phyloP scores from a whole-genome alignment of 1,140 invertebrate species.

The Drosophila saltans region DNA sequence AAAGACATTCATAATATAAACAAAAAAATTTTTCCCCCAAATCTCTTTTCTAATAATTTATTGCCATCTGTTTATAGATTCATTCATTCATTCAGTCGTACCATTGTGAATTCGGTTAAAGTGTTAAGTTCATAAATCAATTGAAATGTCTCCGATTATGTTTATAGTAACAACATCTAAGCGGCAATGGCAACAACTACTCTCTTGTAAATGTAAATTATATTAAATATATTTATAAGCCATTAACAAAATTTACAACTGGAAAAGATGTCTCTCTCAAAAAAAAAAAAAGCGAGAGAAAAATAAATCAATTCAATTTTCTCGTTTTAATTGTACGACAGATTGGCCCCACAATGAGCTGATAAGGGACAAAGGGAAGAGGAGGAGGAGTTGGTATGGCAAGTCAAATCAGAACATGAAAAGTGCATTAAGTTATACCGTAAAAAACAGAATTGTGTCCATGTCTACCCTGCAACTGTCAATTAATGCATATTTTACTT shows the following conservation, averaged over 20 bases:
- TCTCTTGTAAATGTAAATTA: constrained; percentile 46
- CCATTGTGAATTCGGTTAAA: constrained; percentile 9
- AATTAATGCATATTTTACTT: constrained; percentile 62
- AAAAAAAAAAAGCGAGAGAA: neutral
- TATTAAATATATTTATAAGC: constrained; percentile 49
- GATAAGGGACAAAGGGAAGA: neutral
- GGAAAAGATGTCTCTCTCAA: constrained; percentile 4
- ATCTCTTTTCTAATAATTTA: constrained; percentile 45
- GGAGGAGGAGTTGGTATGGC: constrained; percentile 3
- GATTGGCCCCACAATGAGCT: constrained; percentile 19
- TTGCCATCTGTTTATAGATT: neutral
- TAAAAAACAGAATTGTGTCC: constrained; percentile 30
- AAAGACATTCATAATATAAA: constrained; percentile 12
- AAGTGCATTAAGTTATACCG: constrained; percentile 62
- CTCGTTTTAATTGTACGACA: constrained; percentile 63
- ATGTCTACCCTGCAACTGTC: constrained; percentile 34
- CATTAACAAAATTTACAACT: constrained; percentile 53
- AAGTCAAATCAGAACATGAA: constrained; percentile 44
- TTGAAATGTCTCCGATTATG: constrained; percentile 48
- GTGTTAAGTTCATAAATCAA: constrained; percentile 59
- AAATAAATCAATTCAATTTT: constrained; percentile 68
- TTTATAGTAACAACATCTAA: constrained; percentile 11
- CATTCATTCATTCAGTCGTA: neutral
- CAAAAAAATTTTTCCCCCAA: constrained; percentile 2
- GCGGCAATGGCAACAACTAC: neutral